Base-by-base conservation (phyloP, 2,888 invertebrate species). In the Drosophila kuntzei region DNA sequence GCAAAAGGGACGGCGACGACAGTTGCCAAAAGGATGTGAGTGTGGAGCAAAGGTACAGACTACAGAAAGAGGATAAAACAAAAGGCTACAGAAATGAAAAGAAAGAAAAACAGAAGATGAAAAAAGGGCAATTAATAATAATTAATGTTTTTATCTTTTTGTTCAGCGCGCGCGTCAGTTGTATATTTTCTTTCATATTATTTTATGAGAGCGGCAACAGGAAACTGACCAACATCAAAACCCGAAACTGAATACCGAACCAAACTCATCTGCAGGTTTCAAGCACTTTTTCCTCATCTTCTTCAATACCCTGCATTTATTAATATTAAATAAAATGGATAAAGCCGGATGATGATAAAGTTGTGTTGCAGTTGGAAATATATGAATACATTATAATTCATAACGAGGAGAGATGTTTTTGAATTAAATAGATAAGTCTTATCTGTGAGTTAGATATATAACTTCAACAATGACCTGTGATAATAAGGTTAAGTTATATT, bases 101-200 rank as follows among this genome's bases (percentile, higher is more conserved):
- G 44, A 62, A 47, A 39, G 29, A 25, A 39, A 22, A 22, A 44
- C 59, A 55, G 53, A 20, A 55, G 18, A 65, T 67, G 16, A 79
- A 77, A 82, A 87, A 89, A 84, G 84, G 80, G 88, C 90, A 90
- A 90, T 90, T 90, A 90, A 91, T 90, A 90, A 90, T 90, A 91
- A 90, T 91, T 90, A 90, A 90, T 90, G 89, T 90, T 90, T 84
- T 90, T 90, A 90, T 90, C 82, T 88, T 77, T 78, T 80, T 90
- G 69, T 81, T 74, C 73, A 50, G 55, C 51, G 50, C 62, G 72
- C 61, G 50, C 62, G 49, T 47, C 36, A 32, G 39, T 49, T 58
- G 60, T 62, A 64, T 51, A 59, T 59, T 60, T 72, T 62, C 58
- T 32, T 67, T 32, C 37, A 54, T 37, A 46, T 41, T 50, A 55